Conservation (phyloP, 2,888 invertebrate species). For the Aplocera efformata region DNA sequence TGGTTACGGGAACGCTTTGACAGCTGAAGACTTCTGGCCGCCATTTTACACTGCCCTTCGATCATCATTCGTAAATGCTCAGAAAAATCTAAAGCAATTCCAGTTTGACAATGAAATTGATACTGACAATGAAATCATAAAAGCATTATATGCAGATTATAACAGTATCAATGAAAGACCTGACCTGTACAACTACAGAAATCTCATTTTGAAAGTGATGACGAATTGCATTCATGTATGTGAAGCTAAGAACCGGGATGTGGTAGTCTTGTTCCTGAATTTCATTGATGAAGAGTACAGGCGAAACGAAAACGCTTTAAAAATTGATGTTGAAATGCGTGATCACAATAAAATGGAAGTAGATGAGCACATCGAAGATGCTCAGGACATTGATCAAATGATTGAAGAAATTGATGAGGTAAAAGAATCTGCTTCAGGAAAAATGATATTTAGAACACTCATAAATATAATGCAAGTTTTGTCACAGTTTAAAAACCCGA, state of each 20-base stretch:
- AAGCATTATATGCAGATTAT: conserved; percentile 55
- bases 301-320: conserved; percentile 59
- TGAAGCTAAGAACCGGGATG: conserved; percentile 89
- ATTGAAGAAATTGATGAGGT: conserved; percentile 50
- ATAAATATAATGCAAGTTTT: conserved; percentile 87
- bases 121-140: conserved; percentile 48
- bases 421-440: conserved; percentile 60
- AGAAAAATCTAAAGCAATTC: conserved; percentile 53
- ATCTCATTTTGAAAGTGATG: conserved; percentile 91
- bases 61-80: conserved; percentile 69
- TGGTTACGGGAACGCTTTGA: conserved; percentile 84
- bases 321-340: conserved; percentile 81
- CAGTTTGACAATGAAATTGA: conserved; percentile 59
- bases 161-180: conserved; percentile 78
- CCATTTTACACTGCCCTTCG: conserved; percentile 83
- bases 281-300: conserved; percentile 85
- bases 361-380: conserved; percentile 47
- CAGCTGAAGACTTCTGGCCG: conserved; percentile 85
- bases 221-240: conserved; percentile 85
- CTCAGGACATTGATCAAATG: conserved; percentile 56
- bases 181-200: conserved; percentile 88
- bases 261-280: conserved; percentile 88
- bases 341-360: conserved; percentile 62
- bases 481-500: conserved; percentile 89
- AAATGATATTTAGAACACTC: conserved; percentile 75